Base-by-base conservation (phyloP, 2,888 invertebrate genomes). In the Drosophila mimica region DNA sequence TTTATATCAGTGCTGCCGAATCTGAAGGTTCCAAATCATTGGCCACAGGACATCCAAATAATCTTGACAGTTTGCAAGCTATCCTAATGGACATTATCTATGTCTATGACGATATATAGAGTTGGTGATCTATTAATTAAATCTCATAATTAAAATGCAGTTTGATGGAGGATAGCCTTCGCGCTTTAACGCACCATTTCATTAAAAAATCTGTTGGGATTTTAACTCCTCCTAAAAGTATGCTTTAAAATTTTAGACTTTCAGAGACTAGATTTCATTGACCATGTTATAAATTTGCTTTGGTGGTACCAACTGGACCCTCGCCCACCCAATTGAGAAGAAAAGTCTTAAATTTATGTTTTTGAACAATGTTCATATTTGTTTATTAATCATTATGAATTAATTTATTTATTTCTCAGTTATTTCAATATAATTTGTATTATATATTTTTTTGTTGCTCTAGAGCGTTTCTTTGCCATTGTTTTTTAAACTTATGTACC, bases 381-480 rank as follows among this genome's bases (percentile, higher is more conserved):
- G 88, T 85, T 90, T 91, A 88, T 90, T 91, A 88, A 80, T 83
- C 90, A 83, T 91, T 89, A 79, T 83, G 90, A 86, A 90, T 90
- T 87, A 84, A 89, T 90, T 90, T 83, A 87, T 87, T 91, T 89
- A 88, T 89, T 87, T 85, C 70, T 89, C 88, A 85, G 90, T 89
- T 85, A 88, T 89, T 89, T 89, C 80, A 84, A 88, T 89, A 88
- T 89, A 85, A 84, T 85, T 89, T 89, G 69, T 82, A 80, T 79
- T 80, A 81, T 87, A 81, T 82, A 72, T 82, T 81, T 84, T 82
- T 79, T 78, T 80, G 83, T 76, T 83, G 90, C 90, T 89, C 90
- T 86, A 88, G 82, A 88, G 89, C 90, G 72, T 79, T 81, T 84
- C 77, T 90, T 83, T 89, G 88, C 80, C 95, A 96, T 87, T 83